A percentile compares a stretch with the other conserved stretches of the same genome.
Conservation (phyloP, 2,888 invertebrate species). For the Ormyrus pomaceus region DNA sequence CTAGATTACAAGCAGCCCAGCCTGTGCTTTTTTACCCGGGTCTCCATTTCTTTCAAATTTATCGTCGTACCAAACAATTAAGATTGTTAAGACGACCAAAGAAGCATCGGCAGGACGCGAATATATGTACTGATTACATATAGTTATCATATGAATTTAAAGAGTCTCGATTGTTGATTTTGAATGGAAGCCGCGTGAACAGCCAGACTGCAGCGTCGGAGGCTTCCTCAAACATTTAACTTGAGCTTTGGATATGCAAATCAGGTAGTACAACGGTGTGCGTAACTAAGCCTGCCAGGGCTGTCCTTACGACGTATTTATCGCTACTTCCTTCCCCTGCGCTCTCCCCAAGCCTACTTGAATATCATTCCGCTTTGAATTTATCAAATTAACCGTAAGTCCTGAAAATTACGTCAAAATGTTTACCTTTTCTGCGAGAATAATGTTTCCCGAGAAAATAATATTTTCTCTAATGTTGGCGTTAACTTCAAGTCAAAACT, state of each 20-base stretch:
- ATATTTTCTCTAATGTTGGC: too few relatives aligned
- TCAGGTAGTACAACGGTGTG: slow-evolving; percentile 63
- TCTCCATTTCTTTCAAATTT: too few relatives aligned
- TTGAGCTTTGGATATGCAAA: slow-evolving; percentile 73
- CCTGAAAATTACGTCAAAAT: too few relatives aligned
- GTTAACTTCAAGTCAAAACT: too few relatives aligned
- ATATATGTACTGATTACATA: too few relatives aligned
- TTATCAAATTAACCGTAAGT: slow-evolving; percentile 67
- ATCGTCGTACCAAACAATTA: too few relatives aligned
- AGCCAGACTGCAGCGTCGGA: not conserved
- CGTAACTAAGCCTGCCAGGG: slow-evolving; percentile 67
- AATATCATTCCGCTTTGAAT: slow-evolving; percentile 67
- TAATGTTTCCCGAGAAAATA: too few relatives aligned
- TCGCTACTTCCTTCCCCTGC: slow-evolving; percentile 70
- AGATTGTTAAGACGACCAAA: too few relatives aligned
- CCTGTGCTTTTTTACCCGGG: too few relatives aligned
- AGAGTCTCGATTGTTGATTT: slow-evolving; percentile 24
- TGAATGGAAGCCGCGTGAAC: slow-evolving; percentile 21
- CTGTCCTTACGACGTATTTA: slow-evolving; percentile 72
- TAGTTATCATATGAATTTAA: slow-evolving; percentile 12
- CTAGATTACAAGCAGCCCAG: not conserved
- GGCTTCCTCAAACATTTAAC: slow-evolving; percentile 61
- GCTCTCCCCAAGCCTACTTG: slow-evolving; percentile 63
- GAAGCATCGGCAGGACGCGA: too few relatives aligned
- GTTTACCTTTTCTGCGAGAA: too few relatives aligned